Conservation (phyloP, 2,888 invertebrate genomes). For the Neoaliturus tenellus region DNA sequence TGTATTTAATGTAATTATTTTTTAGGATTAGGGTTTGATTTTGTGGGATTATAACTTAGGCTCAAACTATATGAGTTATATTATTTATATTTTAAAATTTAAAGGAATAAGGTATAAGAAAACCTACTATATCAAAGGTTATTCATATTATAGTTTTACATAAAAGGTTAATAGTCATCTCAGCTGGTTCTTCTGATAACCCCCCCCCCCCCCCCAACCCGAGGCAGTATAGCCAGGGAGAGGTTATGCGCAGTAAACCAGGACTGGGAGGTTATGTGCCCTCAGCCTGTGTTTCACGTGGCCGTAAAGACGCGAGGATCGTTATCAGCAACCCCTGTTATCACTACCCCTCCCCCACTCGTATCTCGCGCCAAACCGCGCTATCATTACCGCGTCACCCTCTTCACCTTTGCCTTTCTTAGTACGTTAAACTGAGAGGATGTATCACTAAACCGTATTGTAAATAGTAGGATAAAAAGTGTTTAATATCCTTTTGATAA, state of each 20-base stretch:
- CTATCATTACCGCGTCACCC: not conserved
- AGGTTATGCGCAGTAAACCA: not conserved
- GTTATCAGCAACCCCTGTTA: not conserved
- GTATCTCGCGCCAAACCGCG: not conserved
- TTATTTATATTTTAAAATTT: too few species aligned
- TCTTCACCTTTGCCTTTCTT: not conserved
- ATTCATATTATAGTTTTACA: too few species aligned
- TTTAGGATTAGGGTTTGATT: too few species aligned
- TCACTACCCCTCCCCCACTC: not conserved
- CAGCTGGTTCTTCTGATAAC: not conserved
- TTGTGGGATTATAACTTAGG: too few species aligned
- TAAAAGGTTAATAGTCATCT: not conserved
- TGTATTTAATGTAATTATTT: too few species aligned
- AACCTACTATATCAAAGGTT: too few species aligned
- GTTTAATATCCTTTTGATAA: too few species aligned
- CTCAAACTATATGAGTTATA: too few species aligned
- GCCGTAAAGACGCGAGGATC: not conserved
- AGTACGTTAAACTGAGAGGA: too few species aligned
- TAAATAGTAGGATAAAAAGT: too few species aligned
- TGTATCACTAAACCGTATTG: too few species aligned
- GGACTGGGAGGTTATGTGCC: not conserved
- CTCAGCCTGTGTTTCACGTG: not conserved
- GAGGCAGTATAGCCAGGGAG: not conserved
- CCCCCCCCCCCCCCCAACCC: not conserved
- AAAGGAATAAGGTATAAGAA: too few species aligned